Evolutionary conservation across 2,113 vertebrate genomes (phyloP), one percentile per base, ranked within the genome.

Genomic region (Chamaetylas fuelleborni): DNA sequence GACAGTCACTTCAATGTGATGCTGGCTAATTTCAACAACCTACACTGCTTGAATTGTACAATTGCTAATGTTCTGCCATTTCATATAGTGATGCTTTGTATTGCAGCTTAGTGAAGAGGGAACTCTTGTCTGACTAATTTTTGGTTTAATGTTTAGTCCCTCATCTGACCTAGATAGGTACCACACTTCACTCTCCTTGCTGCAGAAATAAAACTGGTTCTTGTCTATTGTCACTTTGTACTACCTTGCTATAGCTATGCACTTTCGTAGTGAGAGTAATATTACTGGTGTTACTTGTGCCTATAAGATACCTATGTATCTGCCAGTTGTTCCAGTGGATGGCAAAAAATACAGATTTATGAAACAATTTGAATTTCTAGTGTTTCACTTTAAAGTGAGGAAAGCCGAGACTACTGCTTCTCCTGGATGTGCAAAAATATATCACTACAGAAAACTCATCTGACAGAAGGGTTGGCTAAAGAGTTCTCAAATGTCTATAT

Each of bases 171-270:
- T 54, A 61, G 23, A 43, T 43, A 25, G 19, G 15, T 76, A 38
- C 36, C 1, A 0, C 38, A 12, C 33, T 66, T 88, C 9, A 19
- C 34, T 19, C 12, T 71, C 0, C 2, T 38, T 5, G 8, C 34
- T 87, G 38, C 43, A 28, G 77, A 71, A 86, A 28, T 9, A 65
- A 86, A n/a, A 20, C 1, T 1, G 6, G 8, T 13, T 20, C 31
- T 74, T 74, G 19, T 78, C 24, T 71, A 2, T 23, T 84, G 23
- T 81, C 24, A 14, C 29, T 73, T 64, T 31, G 19, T 62, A 54
- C 26, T 81, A 31, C 9, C 26, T 89, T 58, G 19, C 26, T 70
- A 4, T 33, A 74, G 18, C 56, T 69, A 2, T 33, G 19, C 11
- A 9, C 8, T 3, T 9, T 2, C 18, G 11, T 29, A 69, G 24